A percentile compares a stretch with the other conserved stretches of the same genome.
Evolutionary conservation across 2,113 vertebrate genomes (phyloP).

Genomic region (Seriola dumerili): DNA sequence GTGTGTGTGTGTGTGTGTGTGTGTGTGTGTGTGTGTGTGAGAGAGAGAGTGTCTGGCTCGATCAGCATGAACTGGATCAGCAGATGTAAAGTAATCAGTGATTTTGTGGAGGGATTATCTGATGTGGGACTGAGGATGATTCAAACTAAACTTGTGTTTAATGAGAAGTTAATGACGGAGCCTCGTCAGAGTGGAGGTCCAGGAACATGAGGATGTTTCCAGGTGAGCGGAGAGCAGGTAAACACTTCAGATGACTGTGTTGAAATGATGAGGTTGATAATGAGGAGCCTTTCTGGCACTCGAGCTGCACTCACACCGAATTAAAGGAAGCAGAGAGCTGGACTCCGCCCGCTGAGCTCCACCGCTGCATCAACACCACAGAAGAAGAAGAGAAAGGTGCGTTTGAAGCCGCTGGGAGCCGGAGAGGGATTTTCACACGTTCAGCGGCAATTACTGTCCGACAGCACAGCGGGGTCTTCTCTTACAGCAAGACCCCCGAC

Average conservation of each 20-base stretch:
- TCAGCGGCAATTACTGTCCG: slow-evolving; percentile 46
- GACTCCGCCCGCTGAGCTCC: slow-evolving; percentile 4
- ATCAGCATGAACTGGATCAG: slow-evolving; percentile 11
- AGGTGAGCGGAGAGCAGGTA: too few species aligned
- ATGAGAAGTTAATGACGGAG: too few species aligned
- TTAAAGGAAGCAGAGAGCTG: not conserved
- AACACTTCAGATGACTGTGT: too few species aligned
- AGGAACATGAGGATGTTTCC: too few species aligned
- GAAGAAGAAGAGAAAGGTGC: slow-evolving; percentile 35
- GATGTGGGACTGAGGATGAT: too few species aligned
- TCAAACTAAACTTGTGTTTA: too few species aligned
- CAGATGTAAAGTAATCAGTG: not conserved
- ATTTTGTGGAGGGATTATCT: not conserved
- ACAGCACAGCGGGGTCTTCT: not conserved
- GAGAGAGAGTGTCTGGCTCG: slow-evolving; percentile 1
- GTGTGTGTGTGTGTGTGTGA: too few species aligned
- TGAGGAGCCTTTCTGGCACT: slow-evolving; percentile 6
- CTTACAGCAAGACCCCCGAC: slow-evolving; percentile 13
- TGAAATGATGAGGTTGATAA: not conserved
- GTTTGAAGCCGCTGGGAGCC: slow-evolving; percentile 36
- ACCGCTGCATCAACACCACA: slow-evolving; percentile 43
- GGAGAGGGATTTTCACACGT: slow-evolving; percentile 22
- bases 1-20: too few species aligned
- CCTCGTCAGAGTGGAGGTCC: too few species aligned
- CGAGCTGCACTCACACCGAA: slow-evolving; percentile 8